These are phyloP conservation scores for Falcaria lacertinaria DNA, from an alignment of 2,888 invertebrate genomes.

Conservation along the genomic window DNA sequence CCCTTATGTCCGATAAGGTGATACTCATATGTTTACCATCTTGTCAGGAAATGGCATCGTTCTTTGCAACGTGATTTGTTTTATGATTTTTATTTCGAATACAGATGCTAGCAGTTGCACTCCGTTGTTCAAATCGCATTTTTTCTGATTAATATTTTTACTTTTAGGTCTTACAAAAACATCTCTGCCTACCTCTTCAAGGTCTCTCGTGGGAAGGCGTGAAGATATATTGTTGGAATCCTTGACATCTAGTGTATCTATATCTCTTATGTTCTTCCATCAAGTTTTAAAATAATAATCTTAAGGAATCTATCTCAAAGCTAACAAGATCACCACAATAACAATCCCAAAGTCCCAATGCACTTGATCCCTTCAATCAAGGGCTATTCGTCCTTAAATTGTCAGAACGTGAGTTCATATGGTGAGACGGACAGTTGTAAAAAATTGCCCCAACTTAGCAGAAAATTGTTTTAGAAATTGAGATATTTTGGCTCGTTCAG, in stretches of 20 bases:
- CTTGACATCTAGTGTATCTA: not conserved
- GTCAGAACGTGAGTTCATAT: slow-evolving; percentile 14
- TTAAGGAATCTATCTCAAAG: too few relatives aligned
- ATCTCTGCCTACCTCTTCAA: slow-evolving; percentile 7
- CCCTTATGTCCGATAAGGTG: slow-evolving; percentile 55
- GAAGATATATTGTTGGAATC: not conserved
- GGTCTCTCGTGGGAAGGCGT: not conserved
- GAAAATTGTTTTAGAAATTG: not conserved
- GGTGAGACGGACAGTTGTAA: not conserved
- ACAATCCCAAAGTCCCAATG: slow-evolving; percentile 24
- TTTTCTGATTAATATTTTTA: too few relatives aligned
- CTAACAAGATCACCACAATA: slow-evolving; percentile 13
- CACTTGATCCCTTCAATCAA: slow-evolving; percentile 29
- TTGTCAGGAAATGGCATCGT: slow-evolving; percentile 37
- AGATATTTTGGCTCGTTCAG: not conserved
- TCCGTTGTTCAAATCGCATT: too few relatives aligned
- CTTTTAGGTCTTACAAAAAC: too few relatives aligned
- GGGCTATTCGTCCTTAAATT: slow-evolving; percentile 30
- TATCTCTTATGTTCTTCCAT: too few relatives aligned
- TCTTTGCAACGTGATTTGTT: slow-evolving; percentile 42
- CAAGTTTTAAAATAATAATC: too few relatives aligned
- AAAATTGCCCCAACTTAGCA: not conserved
- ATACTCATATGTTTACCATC: slow-evolving; percentile 45
- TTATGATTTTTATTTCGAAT: slow-evolving; percentile 20
- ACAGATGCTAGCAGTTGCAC: too few relatives aligned